Evolutionary conservation across 1,140 invertebrate species (phyloP).

Genomic region (Parapsyche elsis): DNA sequence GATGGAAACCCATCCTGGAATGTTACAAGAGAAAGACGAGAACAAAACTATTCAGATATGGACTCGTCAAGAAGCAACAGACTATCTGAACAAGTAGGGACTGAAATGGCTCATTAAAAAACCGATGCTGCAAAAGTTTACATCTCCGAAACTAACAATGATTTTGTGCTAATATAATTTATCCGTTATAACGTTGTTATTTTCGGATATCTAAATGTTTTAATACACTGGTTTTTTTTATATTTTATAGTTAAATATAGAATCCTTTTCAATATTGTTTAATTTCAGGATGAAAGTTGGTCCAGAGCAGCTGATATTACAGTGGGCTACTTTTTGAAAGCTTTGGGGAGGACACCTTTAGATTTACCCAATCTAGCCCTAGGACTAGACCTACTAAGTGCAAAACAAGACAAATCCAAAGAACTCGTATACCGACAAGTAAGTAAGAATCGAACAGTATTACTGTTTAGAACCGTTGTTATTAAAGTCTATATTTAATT

Average conservation of each 20-base stretch:
- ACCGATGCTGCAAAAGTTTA: too few species aligned
- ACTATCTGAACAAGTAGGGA: not conserved
- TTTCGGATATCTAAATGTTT: too few species aligned
- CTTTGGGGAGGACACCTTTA: conserved; percentile 58
- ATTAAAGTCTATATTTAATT: not conserved
- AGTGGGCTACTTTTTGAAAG: conserved; percentile 69
- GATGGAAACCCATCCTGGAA: conserved; percentile 14
- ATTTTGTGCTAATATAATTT: too few species aligned
- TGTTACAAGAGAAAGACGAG: conserved; percentile 19
- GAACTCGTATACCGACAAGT: not conserved
- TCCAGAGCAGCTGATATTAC: conserved; percentile 64
- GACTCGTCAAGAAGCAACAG: not conserved
- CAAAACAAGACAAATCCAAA: conserved; percentile 43
- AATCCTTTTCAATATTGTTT: too few species aligned
- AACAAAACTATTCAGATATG: conserved; percentile 14
- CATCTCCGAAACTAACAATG: too few species aligned
- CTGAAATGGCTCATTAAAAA: too few species aligned
- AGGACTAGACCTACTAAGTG: conserved; percentile 45
- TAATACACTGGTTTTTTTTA: too few species aligned
- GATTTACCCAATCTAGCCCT: conserved; percentile 52
- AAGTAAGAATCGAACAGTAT: not conserved
- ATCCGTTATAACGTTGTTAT: too few species aligned
- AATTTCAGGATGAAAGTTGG: conserved; percentile 51
- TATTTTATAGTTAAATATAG: too few species aligned
- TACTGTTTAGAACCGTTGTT: not conserved